Evolutionary conservation across 2,113 vertebrate species (phyloP), one percentile per base, ranked within the genome.

Genomic region (Chlamydotis undulata): DNA sequence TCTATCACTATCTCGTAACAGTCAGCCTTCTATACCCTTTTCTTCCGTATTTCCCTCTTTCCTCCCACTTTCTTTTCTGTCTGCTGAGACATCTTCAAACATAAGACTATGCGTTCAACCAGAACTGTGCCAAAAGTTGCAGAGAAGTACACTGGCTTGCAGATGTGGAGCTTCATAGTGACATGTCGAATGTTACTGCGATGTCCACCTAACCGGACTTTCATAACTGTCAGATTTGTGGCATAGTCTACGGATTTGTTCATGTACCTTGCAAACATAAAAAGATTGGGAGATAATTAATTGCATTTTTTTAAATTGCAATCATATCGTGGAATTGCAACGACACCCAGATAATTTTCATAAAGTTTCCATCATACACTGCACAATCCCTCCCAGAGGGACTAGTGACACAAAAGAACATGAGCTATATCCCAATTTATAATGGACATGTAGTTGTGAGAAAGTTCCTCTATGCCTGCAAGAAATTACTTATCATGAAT

Each of bases 1-100:
- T 91, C 64, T 84, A 17, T 84, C 78, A 60, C 52, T 84, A 8
- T 71, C 56, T 93, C 87, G 60, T 89, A 89, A 50, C 22, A 78
- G 28, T 70, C 87, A 89, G 47, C 47, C 28, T 87, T 91, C 69
- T 12, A 6, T 87, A 37, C 22, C 25, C 47, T 87, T 70, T 83
- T 88, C 63, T 80, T 74, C 43, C n/a, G 52, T 71, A 83, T 56
- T 79, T 83, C 15, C 23, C 10, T 56, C 25, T 33, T 79, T 92
- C 7, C 29, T 93, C 49, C 15, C 39, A 29, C 61, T 88, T 85
- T 68, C 43, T 79, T 79, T 87, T 55, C 57, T 78, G 14, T 81
- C 60, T 93, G 39, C 37, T 52, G 61, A 64, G 75, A 76, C 12
- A 35, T 47, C 83, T 76, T 71, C 57, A 79, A 47, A 52, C 53